These are phyloP conservation scores for Dipus sagitta DNA, from an alignment of 2,797 vertebrate genomes.

Conservation along the genomic window DNA sequence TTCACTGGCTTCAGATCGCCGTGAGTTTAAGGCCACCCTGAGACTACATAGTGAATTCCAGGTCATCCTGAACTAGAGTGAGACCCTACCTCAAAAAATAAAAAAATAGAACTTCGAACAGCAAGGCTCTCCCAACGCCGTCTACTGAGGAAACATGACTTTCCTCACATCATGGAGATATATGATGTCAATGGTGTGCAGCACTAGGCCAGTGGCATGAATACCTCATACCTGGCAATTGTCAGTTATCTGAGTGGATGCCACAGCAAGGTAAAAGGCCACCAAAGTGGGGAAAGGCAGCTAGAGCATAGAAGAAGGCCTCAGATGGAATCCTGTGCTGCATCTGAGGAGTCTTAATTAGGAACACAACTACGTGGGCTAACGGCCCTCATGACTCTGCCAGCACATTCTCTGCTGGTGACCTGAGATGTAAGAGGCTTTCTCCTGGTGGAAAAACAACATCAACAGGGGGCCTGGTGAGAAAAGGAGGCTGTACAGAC, in stretches of 20 bases:
- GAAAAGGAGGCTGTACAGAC: background rate
- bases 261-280: background rate
- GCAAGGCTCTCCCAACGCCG: background rate
- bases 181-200: background rate
- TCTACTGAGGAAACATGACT: background rate
- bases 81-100: too few species aligned
- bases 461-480: background rate
- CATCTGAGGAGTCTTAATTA: background rate
- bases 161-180: background rate
- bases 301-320: background rate
- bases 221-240: background rate
- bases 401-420: conserved; percentile 36
- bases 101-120: background rate
- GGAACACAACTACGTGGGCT: conserved; percentile 7
- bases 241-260: background rate
- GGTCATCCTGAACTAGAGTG: too few species aligned
- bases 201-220: background rate
- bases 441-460: conserved; percentile 54
- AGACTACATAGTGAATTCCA: too few species aligned
- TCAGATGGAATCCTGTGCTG: background rate
- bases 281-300: background rate
- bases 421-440: conserved; percentile 50
- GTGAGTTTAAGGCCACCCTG: too few species aligned
- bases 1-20: background rate
- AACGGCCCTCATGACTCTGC: conserved; percentile 13